Evolutionary conservation across 2,113 vertebrate species (phyloP), one percentile per base, ranked within the genome.

Genomic region (Shinisaurus crocodilurus): DNA sequence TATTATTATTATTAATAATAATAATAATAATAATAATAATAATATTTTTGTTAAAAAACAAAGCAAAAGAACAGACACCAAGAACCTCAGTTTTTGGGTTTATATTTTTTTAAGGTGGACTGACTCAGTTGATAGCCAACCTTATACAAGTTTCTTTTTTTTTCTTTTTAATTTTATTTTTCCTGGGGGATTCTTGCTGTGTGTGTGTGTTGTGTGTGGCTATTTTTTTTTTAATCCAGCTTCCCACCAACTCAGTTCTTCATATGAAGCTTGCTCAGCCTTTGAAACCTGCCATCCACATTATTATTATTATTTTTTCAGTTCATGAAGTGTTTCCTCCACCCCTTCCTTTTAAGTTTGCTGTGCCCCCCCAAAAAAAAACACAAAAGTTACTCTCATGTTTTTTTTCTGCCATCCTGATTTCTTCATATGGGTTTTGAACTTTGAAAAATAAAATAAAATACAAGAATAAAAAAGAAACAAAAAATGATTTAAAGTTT

Each of bases 341-440:
- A n/a, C n/a, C n/a, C 90, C 27, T n/a, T 84, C 85, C 91, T 70
- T 97, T 97, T 97, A 97, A 97, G 97, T 97, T 98, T 98, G 98
- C 97, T 97, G 65, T 72, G 16, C 32, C 45, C 76, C 6, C 6
- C n/a, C 1, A 45, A 89, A 94, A 91, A 88, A 84, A 94, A 95
- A 95, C 15, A 5, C 95, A 95, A 92, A 91, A 93, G 93, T 94
- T 81, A 87, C 95, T 90, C 74, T 87, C 87, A 88, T 20, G 20
- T 89, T 76, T 85, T 48, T 88, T 92, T 93, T 18, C 95, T 95
- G 88, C 96, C 94, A 96, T 97, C 94, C 95, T 96, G 96, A 98
- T 97, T 98, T 98, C 97, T 98, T 98, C 97, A 96, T 98, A 96
- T 96, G 96, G 96, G 94, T 96, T 97, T 94, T 97, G 96, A 97